These are phyloP conservation scores for Ptilodon capucinus DNA, from an alignment of 2,888 invertebrate species.

Conservation along the genomic window DNA sequence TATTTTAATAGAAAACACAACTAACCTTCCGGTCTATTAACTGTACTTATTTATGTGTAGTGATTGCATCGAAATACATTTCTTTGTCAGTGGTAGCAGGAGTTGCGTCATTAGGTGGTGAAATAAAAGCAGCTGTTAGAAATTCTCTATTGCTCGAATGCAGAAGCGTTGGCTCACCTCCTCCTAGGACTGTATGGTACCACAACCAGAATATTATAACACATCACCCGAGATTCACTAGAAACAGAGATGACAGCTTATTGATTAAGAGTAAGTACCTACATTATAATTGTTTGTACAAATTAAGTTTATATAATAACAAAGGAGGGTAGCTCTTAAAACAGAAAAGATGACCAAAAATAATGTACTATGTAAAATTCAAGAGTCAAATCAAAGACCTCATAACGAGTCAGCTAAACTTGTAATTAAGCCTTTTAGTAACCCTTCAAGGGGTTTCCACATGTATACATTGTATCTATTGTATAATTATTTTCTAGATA, in stretches of 20 bases:
- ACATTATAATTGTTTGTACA: no score
- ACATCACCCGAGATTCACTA: constrained; percentile 73
- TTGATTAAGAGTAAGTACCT: constrained; percentile 74
- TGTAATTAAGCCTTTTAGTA: not conserved
- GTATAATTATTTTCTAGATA: constrained; percentile 76
- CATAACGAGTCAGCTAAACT: no score
- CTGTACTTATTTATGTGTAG: not conserved
- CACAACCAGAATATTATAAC: constrained; percentile 79
- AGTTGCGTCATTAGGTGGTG: constrained; percentile 84
- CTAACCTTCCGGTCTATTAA: no score
- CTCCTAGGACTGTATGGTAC: constrained; percentile 78
- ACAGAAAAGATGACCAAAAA: no score
- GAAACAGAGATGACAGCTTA: constrained; percentile 72
- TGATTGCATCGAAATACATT: not conserved
- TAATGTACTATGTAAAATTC: no score
- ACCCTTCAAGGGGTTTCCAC: not conserved
- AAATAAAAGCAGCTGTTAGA: constrained; percentile 66
- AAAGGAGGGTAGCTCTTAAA: no score
- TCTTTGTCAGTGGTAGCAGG: constrained; percentile 81
- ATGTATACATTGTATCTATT: no score
- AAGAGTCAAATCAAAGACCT: no score
- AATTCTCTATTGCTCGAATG: constrained; percentile 68
- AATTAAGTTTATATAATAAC: no score
- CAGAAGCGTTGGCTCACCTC: constrained; percentile 71
- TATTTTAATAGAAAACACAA: no score